Percentiles rank a stretch among this genome's conserved stretches.
Conservation (phyloP, 1,140 invertebrate genomes). For the Chironomus striatipennis region DNA sequence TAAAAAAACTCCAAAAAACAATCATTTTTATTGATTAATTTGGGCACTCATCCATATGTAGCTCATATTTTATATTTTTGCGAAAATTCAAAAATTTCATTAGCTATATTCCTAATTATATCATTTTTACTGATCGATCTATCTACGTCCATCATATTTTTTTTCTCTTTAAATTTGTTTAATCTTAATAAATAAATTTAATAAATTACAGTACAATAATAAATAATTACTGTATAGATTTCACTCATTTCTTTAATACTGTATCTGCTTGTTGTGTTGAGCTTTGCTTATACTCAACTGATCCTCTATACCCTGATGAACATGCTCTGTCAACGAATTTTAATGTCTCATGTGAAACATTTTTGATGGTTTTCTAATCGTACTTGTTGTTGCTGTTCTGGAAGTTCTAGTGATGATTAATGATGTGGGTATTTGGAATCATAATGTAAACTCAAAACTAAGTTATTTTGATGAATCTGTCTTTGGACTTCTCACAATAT, state of each 20-base stretch:
- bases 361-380: not conserved
- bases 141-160: too few species aligned
- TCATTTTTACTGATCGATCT: too few species aligned
- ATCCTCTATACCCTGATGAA: not conserved
- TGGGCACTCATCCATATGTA: too few species aligned
- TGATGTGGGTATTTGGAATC: not conserved
- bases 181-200: too few species aligned
- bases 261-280: not conserved
- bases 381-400: not conserved
- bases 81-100: too few species aligned
- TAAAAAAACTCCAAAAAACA: too few species aligned
- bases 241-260: not conserved
- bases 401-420: not conserved
- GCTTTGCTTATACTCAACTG: not conserved
- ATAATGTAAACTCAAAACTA: not conserved
- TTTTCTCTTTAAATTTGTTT: too few species aligned
- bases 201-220: not conserved
- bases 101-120: too few species aligned
- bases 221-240: not conserved
- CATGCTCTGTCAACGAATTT: not conserved
- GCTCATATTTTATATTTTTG: too few species aligned
- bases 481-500: not conserved
- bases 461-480: not conserved
- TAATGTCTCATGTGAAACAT: not conserved
- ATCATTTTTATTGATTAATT: too few species aligned